A percentile compares a stretch with the other conserved stretches of the same genome.
phyloP scores from a whole-genome alignment of 2,113 vertebrate genomes.

The Zapus hudsonius region DNA sequence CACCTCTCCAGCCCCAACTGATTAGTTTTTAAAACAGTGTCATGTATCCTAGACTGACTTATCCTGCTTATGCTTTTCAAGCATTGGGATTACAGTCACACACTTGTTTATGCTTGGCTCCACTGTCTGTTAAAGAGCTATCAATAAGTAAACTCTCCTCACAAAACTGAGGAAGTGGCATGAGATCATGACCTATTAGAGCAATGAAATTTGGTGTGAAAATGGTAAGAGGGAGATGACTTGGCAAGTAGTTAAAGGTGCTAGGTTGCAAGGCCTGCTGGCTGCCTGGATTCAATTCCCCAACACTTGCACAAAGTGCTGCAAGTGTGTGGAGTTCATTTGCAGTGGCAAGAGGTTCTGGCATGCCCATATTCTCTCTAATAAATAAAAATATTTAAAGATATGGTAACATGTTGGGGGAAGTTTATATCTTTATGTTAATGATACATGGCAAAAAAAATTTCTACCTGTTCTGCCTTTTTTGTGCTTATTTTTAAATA shows the following conservation, averaged over 20 bases:
- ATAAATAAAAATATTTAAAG: no score
- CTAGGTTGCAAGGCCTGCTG: no score
- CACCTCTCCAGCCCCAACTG: not conserved
- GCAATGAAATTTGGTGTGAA: not conserved
- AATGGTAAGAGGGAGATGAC: no score
- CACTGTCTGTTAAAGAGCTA: not conserved
- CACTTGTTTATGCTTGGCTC: not conserved
- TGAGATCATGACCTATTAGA: not conserved
- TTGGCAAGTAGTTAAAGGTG: no score
- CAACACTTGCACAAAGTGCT: no score
- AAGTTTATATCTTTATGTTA: not conserved
- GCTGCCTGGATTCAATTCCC: no score
- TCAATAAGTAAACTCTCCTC: not conserved
- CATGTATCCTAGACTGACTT: not conserved
- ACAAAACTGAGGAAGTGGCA: not conserved
- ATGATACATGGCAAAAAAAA: not conserved
- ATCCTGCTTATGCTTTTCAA: not conserved
- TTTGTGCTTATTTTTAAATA: not conserved
- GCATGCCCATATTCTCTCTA: no score
- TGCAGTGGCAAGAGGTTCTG: no score
- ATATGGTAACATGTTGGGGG: not conserved
- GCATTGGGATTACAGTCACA: not conserved
- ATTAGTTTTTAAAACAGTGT: not conserved
- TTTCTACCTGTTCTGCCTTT: not conserved
- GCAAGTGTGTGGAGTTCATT: no score